These are phyloP conservation scores for Phyllopteryx taeniolatus DNA, from an alignment of 2,113 vertebrate genomes.

Conservation along the genomic window DNA sequence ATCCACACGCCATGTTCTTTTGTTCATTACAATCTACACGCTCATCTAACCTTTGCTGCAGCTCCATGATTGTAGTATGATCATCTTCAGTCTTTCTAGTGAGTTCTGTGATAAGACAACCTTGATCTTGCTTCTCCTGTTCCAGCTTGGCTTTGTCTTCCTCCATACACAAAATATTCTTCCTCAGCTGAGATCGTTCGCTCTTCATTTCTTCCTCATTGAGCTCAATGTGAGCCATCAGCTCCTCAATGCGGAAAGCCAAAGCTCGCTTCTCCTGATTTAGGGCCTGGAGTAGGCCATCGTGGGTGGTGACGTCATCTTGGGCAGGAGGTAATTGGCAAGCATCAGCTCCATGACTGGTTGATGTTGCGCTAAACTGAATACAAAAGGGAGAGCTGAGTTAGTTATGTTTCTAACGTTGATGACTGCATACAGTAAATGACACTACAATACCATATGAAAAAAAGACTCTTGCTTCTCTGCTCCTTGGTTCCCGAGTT, in stretches of 20 bases:
- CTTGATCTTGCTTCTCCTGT: conserved; percentile 39
- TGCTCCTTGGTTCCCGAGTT: conserved; percentile 39
- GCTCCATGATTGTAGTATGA: conserved; percentile 66
- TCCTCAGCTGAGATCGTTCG: conserved; percentile 18
- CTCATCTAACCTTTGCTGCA: conserved; percentile 41
- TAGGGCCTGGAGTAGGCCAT: conserved; percentile 54
- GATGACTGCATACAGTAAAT: background rate
- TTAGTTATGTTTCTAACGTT: background rate
- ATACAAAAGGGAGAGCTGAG: background rate
- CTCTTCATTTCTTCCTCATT: conserved; percentile 31
- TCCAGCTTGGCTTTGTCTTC: conserved; percentile 4
- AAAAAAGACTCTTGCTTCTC: conserved; percentile 1
- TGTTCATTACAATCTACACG: conserved; percentile 21
- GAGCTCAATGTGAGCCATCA: conserved; percentile 50
- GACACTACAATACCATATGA: background rate
- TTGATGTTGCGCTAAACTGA: conserved; percentile 23
- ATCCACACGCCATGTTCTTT: background rate
- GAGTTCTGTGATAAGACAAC: conserved; percentile 47
- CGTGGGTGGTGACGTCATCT: conserved; percentile 16
- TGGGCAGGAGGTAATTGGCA: conserved; percentile 5
- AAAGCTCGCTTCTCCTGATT: conserved; percentile 72
- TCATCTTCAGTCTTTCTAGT: conserved; percentile 54
- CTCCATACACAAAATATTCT: conserved; percentile 12
- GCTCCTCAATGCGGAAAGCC: conserved; percentile 46
- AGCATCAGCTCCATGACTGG: background rate